phyloP scores from a whole-genome alignment of 2,113 vertebrate species.

The Rutilus rutilus region DNA sequence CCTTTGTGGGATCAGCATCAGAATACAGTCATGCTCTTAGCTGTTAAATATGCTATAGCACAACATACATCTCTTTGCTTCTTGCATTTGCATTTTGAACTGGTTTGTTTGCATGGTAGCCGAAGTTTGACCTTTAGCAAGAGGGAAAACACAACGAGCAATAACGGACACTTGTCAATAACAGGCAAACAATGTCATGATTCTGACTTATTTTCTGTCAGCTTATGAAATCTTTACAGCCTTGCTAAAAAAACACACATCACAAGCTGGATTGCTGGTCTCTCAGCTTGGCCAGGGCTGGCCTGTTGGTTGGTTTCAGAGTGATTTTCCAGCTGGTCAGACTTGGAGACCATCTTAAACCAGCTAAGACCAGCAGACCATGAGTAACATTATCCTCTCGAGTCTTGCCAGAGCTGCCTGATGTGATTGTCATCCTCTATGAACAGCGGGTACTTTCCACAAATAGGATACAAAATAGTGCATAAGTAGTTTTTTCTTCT shows the following conservation, averaged over 20 bases:
- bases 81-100: constrained; percentile 8
- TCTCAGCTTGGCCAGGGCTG: background rate
- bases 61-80: background rate
- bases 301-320: no score
- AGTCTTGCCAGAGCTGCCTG: background rate
- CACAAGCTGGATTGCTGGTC: background rate
- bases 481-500: background rate
- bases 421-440: constrained; percentile 13
- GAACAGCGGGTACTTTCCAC: background rate
- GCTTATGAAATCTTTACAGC: background rate
- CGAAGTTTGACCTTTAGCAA: constrained; percentile 16
- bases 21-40: background rate
- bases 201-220: background rate
- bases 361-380: background rate
- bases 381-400: background rate
- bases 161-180: background rate
- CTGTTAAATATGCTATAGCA: background rate
- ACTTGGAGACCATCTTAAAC: constrained; percentile 4
- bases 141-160: background rate
- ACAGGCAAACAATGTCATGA: background rate
- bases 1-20: constrained; percentile 29
- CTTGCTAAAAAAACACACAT: background rate
- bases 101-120: constrained; percentile 5
- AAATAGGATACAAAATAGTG: background rate
- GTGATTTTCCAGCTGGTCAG: background rate